phyloP scores from a whole-genome alignment of 2,888 invertebrate genomes.

The Patella depressa region DNA sequence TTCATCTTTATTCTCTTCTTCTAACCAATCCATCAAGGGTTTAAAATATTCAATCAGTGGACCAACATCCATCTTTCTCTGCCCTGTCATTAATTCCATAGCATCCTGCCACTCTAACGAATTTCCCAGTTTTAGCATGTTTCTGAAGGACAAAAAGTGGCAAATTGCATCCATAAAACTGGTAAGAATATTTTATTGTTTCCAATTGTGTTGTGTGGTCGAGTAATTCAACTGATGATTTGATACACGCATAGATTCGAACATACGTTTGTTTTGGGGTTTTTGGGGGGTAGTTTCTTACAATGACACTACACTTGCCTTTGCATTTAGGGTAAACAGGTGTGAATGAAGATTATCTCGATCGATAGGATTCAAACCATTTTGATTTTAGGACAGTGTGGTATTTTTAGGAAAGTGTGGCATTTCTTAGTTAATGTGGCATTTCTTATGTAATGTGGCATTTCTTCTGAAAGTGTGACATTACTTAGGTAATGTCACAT shows the following conservation, averaged over 20 bases:
- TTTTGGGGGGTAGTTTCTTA: not conserved
- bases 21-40: conserved; percentile 83
- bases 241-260: not conserved
- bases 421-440: too few species aligned
- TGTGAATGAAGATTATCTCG: too few species aligned
- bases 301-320: not conserved
- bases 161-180: too few species aligned
- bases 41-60: conserved; percentile 86
- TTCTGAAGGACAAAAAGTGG: conserved; percentile 11
- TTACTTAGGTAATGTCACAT: too few species aligned
- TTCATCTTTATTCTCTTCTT: conserved; percentile 69
- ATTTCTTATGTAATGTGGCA: too few species aligned
- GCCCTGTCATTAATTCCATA: conserved; percentile 83
- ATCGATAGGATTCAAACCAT: too few species aligned
- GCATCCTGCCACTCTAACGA: conserved; percentile 77
- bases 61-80: conserved; percentile 79
- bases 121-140: conserved; percentile 71
- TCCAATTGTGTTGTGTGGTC: not conserved
- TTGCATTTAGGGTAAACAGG: too few species aligned
- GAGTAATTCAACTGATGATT: not conserved
- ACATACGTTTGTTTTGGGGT: too few species aligned
- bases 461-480: too few species aligned
- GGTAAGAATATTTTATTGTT: conserved; percentile 31
- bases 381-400: too few species aligned
- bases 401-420: too few species aligned